Conservation (phyloP, 2,888 invertebrate species). For the Bruchidius siliquastri region DNA sequence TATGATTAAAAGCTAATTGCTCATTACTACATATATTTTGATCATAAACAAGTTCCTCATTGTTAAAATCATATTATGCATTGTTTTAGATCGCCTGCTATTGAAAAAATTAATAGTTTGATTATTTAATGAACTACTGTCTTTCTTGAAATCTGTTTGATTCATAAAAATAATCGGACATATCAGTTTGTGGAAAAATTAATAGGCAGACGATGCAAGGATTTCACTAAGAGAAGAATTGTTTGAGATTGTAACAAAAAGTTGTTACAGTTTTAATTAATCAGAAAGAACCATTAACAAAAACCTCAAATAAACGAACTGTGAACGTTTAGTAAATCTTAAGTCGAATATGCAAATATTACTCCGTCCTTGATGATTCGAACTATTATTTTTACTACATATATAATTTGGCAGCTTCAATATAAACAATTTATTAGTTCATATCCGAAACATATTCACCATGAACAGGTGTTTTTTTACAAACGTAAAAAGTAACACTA, state of each 20-base stretch:
- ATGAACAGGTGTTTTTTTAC: no score
- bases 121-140: no score
- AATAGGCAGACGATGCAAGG: background rate
- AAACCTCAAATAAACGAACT: background rate
- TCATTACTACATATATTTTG: background rate
- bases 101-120: no score
- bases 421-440: background rate
- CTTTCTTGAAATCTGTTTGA: no score
- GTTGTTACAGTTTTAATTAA: background rate
- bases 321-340: background rate
- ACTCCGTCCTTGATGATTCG: background rate
- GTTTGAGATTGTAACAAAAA: background rate
- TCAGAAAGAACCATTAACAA: background rate
- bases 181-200: background rate
- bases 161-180: no score
- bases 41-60: background rate
- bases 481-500: no score
- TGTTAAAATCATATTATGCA: no score
- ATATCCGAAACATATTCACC: background rate
- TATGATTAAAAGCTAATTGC: background rate
- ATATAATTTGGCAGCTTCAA: background rate
- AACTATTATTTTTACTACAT: background rate
- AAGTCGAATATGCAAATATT: background rate
- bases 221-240: background rate
- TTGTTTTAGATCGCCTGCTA: no score